Percentiles rank a stretch among this genome's conserved stretches.
These are phyloP conservation scores for Aegithalos caudatus DNA, from an alignment of 2,113 vertebrate species.

Conservation along the genomic window DNA sequence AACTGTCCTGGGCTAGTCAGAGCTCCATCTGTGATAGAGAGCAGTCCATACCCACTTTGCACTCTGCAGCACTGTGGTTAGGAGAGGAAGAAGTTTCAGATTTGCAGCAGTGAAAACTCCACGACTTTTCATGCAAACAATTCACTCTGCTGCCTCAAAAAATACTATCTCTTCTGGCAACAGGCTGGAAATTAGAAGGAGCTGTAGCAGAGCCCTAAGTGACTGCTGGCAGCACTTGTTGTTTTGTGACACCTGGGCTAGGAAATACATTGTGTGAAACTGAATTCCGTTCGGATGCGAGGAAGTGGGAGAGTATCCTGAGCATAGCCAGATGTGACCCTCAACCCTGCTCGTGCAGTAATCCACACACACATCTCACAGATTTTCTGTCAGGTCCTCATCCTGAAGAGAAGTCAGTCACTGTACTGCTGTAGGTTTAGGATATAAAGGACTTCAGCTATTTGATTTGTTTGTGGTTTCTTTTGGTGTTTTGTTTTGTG, in stretches of 20 bases:
- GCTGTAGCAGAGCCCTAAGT: background rate
- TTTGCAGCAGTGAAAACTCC: background rate
- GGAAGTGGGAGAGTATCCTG: background rate
- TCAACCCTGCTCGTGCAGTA: background rate
- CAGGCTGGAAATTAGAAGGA: background rate
- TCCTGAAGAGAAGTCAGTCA: background rate
- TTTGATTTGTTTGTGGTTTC: background rate
- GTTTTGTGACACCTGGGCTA: background rate
- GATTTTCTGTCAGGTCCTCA: background rate
- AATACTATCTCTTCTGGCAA: background rate
- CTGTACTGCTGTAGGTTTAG: background rate
- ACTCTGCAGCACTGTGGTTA: background rate
- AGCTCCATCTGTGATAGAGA: background rate
- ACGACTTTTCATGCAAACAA: background rate
- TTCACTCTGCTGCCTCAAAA: background rate
- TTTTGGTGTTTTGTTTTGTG: too few relatives aligned
- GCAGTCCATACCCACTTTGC: background rate
- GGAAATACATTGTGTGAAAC: constrained; percentile 26
- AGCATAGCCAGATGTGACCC: background rate
- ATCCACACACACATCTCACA: background rate
- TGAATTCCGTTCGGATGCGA: background rate
- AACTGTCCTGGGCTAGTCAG: background rate
- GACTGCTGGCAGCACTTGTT: background rate
- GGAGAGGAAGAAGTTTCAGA: background rate
- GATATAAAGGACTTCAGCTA: background rate